Evolutionary conservation across 2,113 vertebrate genomes (phyloP).

Genomic region (Cyanoderma ruficeps): DNA sequence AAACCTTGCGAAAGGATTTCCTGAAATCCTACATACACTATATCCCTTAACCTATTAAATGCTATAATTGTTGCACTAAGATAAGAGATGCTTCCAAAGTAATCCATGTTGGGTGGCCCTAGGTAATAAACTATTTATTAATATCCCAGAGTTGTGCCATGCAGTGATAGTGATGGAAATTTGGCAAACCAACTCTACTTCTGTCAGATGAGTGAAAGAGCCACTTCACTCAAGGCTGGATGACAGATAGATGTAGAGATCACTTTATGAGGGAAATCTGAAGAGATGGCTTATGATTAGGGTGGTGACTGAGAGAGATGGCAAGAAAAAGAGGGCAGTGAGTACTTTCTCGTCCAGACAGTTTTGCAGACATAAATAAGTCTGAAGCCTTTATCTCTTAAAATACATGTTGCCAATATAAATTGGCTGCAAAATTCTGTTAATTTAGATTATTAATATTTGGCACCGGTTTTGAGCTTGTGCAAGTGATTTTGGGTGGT

Average conservation of each 20-base stretch:
- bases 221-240: conserved; percentile 67
- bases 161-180: conserved; percentile 67
- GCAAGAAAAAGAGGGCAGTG: not conserved
- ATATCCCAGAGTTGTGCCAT: conserved; percentile 61
- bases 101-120: conserved; percentile 49
- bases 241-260: conserved; percentile 61
- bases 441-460: conserved; percentile 13
- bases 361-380: not conserved
- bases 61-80: conserved; percentile 62
- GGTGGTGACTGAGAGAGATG: conserved; percentile 1
- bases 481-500: not conserved
- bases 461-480: not conserved
- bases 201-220: conserved; percentile 68
- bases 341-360: not conserved
- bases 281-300: conserved; percentile 40
- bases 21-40: conserved; percentile 4
- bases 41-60: conserved; percentile 67
- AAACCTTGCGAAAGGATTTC: conserved; percentile 45
- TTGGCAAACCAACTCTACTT: conserved; percentile 49
- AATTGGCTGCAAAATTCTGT: not conserved
- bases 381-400: not conserved
- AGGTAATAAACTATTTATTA: conserved; percentile 67
- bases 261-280: conserved; percentile 29
- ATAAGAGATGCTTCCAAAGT: conserved; percentile 55
- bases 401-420: not conserved